A percentile compares a stretch with the other conserved stretches of the same genome.
Conservation (phyloP, 2,888 invertebrate species). For the Escarpia spicata region DNA sequence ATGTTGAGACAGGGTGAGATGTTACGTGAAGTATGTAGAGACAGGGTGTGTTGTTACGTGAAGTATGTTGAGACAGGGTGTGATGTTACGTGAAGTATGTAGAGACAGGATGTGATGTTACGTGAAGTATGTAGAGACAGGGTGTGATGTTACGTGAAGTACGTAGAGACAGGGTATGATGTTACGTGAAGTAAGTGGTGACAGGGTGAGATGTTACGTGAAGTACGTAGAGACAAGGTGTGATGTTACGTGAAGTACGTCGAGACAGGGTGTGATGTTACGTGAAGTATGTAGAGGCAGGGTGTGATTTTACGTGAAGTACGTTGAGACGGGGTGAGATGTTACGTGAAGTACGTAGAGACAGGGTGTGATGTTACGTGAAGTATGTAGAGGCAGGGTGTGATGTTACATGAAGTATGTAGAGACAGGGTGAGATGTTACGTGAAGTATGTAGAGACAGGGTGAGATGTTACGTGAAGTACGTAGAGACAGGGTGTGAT, state of each 20-base stretch:
- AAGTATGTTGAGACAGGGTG: background rate
- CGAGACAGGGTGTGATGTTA: background rate
- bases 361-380: background rate
- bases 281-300: background rate
- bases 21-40: no score
- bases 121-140: no score
- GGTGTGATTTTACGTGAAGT: background rate
- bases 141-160: background rate
- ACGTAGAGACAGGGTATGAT: background rate
- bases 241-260: background rate
- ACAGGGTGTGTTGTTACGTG: background rate
- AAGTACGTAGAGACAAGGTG: background rate
- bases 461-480: background rate
- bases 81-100: background rate
- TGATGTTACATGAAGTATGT: background rate
- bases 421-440: background rate
- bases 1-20: background rate
- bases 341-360: background rate
- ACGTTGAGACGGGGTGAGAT: background rate
- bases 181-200: no score
- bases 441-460: no score
- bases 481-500: background rate
- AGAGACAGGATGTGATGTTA: background rate
- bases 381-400: background rate
- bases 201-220: background rate